A percentile compares a stretch with the other conserved stretches of the same genome.
Conservation (phyloP, 2,113 vertebrate genomes). For the Speoplatyrhinus poulsoni region DNA sequence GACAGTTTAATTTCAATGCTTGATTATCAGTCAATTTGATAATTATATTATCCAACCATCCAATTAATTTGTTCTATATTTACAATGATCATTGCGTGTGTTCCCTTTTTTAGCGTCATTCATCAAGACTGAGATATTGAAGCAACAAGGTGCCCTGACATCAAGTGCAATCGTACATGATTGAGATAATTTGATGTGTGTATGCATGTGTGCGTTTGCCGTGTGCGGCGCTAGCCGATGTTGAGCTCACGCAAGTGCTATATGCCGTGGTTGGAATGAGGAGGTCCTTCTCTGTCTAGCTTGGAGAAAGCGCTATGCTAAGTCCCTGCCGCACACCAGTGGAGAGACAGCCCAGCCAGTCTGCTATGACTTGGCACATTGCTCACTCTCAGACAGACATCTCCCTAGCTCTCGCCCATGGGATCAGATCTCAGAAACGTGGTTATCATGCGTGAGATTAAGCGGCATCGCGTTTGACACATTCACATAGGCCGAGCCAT, state of each 20-base stretch:
- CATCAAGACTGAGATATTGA: constrained; percentile 62
- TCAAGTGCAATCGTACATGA: constrained; percentile 26
- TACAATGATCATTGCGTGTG: constrained; percentile 73
- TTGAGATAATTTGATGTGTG: constrained; percentile 46
- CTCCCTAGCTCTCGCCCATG: not conserved
- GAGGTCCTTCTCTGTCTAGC: constrained; percentile 35
- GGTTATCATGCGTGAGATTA: constrained; percentile 29
- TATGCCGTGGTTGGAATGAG: not conserved
- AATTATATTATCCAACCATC: constrained; percentile 79
- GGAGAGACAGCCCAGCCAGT: constrained; percentile 28
- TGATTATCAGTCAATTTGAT: constrained; percentile 79
- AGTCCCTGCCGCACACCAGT: constrained; percentile 40
- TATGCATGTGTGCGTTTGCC: not conserved
- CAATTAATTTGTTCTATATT: constrained; percentile 80
- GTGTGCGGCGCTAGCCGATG: not conserved
- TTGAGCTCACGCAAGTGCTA: constrained; percentile 17
- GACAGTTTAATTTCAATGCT: constrained; percentile 78
- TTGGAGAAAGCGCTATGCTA: constrained; percentile 32
- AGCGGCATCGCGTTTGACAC: constrained; percentile 15
- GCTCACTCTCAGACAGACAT: constrained; percentile 12
- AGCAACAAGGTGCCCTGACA: constrained; percentile 41
- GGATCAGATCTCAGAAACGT: constrained; percentile 18
- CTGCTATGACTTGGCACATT: constrained; percentile 29
- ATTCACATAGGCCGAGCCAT: constrained; percentile 26
- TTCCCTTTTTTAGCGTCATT: constrained; percentile 48